These are phyloP conservation scores for Metacarcinus magister DNA, from an alignment of 2,888 invertebrate species.

Conservation along the genomic window DNA sequence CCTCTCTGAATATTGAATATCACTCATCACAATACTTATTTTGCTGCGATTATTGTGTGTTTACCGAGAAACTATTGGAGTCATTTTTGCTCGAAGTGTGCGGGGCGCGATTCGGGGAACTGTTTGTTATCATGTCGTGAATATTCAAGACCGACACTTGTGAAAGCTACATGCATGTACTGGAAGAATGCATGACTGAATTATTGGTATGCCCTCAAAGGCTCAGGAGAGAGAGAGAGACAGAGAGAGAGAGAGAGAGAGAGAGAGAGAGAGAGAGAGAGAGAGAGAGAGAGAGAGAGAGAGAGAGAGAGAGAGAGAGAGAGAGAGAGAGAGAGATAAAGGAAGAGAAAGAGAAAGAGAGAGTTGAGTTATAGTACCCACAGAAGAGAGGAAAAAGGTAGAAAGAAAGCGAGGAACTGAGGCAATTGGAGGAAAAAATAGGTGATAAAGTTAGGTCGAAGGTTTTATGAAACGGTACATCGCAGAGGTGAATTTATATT, in stretches of 20 bases:
- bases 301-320: constrained; percentile 1
- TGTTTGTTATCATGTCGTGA: background rate
- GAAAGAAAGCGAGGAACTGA: background rate
- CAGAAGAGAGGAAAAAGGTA: too few relatives aligned
- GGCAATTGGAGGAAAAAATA: constrained; percentile 9
- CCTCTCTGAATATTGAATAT: background rate
- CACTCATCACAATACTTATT: background rate
- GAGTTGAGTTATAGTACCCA: background rate
- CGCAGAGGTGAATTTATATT: background rate
- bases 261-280: constrained; percentile 26
- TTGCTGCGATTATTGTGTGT: background rate
- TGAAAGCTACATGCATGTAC: background rate
- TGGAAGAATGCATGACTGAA: constrained; percentile 2
- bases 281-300: constrained; percentile 11
- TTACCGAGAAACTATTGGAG: background rate
- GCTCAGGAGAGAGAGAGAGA: background rate
- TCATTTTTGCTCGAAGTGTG: background rate
- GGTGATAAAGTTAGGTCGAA: background rate
- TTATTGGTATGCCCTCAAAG: background rate
- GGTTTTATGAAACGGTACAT: constrained; percentile 14
- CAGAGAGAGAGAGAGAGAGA: background rate
- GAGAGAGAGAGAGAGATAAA: background rate
- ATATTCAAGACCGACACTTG: background rate
- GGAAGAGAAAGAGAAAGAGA: background rate
- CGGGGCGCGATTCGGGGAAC: background rate